phyloP scores from a whole-genome alignment of 1,140 invertebrate genomes.

The Hylyphantes graminicola region DNA sequence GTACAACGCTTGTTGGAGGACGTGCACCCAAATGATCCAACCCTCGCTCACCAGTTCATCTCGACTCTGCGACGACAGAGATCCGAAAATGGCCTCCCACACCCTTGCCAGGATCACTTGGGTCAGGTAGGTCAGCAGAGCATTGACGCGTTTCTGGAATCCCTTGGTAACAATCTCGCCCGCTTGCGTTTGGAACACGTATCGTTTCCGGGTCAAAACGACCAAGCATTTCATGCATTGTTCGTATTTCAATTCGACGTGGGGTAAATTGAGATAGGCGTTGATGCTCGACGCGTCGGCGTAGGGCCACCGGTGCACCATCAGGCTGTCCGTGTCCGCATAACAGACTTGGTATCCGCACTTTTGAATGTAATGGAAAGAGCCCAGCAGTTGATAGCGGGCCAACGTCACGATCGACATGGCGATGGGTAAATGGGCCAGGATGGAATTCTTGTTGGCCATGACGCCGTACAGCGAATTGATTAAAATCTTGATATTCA shows the following conservation, averaged over 20 bases:
- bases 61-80: not conserved
- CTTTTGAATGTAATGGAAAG: not conserved
- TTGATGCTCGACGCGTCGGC: not conserved
- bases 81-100: no score
- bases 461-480: conserved; percentile 13
- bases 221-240: conserved; percentile 13
- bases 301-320: not conserved
- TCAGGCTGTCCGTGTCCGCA: conserved; percentile 22
- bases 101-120: not conserved
- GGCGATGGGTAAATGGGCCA: no score
- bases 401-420: no score
- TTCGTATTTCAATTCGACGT: conserved; percentile 23
- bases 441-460: conserved; percentile 3
- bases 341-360: conserved; percentile 10
- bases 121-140: not conserved
- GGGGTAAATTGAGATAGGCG: not conserved
- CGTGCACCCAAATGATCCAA: conserved; percentile 8
- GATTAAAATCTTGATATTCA: conserved; percentile 25
- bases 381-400: not conserved
- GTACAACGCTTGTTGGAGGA: not conserved
- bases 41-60: not conserved
- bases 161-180: not conserved
- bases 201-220: conserved; percentile 13
- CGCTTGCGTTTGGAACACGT: not conserved
- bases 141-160: not conserved